Conservation (phyloP, 1,140 invertebrate genomes). For the Amphibalanus amphitrite region DNA sequence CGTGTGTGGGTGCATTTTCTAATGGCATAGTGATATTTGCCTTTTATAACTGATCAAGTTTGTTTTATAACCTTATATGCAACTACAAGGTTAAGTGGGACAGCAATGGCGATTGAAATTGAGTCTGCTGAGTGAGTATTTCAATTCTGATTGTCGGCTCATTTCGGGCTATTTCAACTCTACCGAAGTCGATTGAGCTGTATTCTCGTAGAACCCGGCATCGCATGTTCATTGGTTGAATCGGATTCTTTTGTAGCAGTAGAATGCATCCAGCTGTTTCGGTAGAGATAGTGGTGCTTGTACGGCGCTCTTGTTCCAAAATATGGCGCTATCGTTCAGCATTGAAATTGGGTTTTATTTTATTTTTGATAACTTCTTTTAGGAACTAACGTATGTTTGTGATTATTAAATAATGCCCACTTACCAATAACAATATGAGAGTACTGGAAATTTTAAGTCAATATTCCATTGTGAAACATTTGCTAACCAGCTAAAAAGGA, state of each 20-base stretch:
- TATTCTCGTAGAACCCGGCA: not conserved
- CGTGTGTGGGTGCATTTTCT: too few species aligned
- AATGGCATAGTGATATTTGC: too few species aligned
- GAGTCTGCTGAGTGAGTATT: constrained; percentile 86
- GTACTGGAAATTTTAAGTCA: too few species aligned
- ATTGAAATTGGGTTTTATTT: too few species aligned
- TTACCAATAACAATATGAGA: too few species aligned
- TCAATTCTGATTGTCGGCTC: not conserved
- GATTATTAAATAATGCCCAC: too few species aligned
- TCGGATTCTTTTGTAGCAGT: not conserved
- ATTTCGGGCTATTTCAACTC: not conserved
- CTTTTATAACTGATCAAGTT: too few species aligned
- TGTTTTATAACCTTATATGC: too few species aligned
- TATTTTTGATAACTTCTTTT: too few species aligned
- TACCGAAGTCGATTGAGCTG: not conserved
- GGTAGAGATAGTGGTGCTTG: not conserved
- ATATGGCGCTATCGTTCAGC: too few species aligned
- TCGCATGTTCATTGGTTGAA: not conserved
- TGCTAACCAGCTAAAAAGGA: too few species aligned
- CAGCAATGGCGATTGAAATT: constrained; percentile 92
- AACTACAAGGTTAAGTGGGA: not conserved
- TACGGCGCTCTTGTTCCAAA: not conserved
- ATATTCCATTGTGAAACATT: too few species aligned
- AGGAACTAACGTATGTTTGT: not conserved
- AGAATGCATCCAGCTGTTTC: not conserved